Percentiles rank a stretch among this genome's conserved stretches.
phyloP scores from a whole-genome alignment of 1,140 invertebrate genomes.

The Calycopis cecrops region DNA sequence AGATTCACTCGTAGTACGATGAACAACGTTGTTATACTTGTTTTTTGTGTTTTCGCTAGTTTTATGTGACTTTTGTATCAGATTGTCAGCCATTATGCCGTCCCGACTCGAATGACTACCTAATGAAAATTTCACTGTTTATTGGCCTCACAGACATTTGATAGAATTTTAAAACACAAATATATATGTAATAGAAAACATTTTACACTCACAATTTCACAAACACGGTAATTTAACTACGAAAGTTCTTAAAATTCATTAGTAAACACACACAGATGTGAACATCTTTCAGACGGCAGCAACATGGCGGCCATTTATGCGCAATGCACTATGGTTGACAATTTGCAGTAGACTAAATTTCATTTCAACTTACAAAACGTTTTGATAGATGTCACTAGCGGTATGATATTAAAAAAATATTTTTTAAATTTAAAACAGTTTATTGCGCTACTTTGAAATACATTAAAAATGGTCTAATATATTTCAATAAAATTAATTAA shows the following conservation, averaged over 20 bases:
- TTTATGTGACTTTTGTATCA: conserved; percentile 76
- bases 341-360: conserved; percentile 65
- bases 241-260: conserved; percentile 73
- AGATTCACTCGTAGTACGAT: conserved; percentile 86
- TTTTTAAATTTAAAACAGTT: too few species aligned
- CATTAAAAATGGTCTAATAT: too few species aligned
- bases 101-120: conserved; percentile 74
- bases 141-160: conserved; percentile 74
- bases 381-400: conserved; percentile 46
- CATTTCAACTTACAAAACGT: neutral
- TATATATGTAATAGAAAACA: conserved; percentile 68
- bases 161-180: conserved; percentile 66
- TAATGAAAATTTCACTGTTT: conserved; percentile 75
- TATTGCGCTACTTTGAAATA: too few species aligned
- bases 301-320: conserved; percentile 76
- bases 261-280: conserved; percentile 75
- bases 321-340: conserved; percentile 75
- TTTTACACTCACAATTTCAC: conserved; percentile 74
- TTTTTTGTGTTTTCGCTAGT: conserved; percentile 76
- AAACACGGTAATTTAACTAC: conserved; percentile 72
- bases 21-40: conserved; percentile 79
- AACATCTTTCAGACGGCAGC: conserved; percentile 75
- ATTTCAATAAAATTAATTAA: too few species aligned
- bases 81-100: conserved; percentile 76
- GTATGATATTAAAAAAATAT: conserved; percentile 3